phyloP scores from a whole-genome alignment of 2,888 invertebrate genomes.

The Lasioglossum oenotherae region DNA sequence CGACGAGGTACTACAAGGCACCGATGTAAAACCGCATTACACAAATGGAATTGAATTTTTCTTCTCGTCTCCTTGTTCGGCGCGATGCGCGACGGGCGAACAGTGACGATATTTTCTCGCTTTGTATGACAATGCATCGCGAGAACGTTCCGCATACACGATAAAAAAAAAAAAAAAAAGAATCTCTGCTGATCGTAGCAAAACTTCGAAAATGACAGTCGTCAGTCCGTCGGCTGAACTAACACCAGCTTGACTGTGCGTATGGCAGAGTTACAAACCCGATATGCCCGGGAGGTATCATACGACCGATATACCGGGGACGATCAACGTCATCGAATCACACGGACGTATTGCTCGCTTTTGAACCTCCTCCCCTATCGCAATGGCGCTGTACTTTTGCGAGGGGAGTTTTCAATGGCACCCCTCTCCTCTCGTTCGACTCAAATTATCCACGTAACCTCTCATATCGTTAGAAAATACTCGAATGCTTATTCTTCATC shows the following conservation, averaged over 20 bases:
- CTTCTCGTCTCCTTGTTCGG: not conserved
- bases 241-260: constrained; percentile 23
- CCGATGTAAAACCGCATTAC: not conserved
- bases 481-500: not conserved
- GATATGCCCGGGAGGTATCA: constrained; percentile 38
- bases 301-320: constrained; percentile 39
- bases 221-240: constrained; percentile 11
- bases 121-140: constrained; percentile 6
- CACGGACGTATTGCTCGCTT: constrained; percentile 22
- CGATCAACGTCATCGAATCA: constrained; percentile 50
- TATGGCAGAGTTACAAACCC: constrained; percentile 36
- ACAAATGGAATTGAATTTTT: not conserved
- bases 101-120: not conserved
- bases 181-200: constrained; percentile 5
- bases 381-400: not conserved
- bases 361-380: constrained; percentile 1
- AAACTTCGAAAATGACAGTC: constrained; percentile 43
- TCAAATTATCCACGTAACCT: not conserved
- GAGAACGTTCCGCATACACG: not conserved
- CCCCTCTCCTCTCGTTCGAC: not conserved
- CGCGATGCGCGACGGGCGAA: not conserved
- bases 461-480: not conserved
- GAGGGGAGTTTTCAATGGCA: not conserved
- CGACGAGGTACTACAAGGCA: not conserved
- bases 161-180: constrained; percentile 13